phyloP scores from a whole-genome alignment of 2,888 invertebrate genomes.

The Sussaba pulchella region DNA sequence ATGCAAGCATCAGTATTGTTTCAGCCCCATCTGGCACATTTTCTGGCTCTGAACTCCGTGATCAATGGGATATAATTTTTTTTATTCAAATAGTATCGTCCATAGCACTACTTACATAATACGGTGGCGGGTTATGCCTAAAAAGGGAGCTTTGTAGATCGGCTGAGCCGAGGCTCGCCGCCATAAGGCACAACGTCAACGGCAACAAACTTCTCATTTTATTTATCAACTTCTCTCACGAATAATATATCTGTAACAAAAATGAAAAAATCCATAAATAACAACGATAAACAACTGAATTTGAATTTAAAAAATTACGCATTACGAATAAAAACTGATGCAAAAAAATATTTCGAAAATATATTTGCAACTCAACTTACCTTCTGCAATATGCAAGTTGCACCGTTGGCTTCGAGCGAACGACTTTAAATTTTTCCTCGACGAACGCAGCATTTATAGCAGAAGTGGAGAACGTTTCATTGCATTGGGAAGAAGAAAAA shows the following conservation, averaged over 20 bases:
- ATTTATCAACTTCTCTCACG: neutral
- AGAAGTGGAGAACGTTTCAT: too few relatives aligned
- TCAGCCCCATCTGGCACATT: too few relatives aligned
- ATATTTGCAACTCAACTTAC: conserved; percentile 3
- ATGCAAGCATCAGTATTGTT: too few relatives aligned
- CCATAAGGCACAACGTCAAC: conserved; percentile 6
- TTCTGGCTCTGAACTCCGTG: too few relatives aligned
- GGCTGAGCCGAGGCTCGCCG: neutral
- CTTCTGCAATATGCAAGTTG: neutral
- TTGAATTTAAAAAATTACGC: neutral
- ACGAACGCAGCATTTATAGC: neutral
- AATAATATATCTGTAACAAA: neutral
- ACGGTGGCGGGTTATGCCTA: neutral
- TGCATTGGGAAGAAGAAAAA: neutral
- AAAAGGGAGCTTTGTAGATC: neutral
- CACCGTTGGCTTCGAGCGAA: neutral
- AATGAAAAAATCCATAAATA: neutral
- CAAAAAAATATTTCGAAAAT: neutral
- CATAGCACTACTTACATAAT: neutral
- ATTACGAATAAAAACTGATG: neutral
- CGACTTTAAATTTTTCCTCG: neutral
- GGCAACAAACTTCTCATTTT: conserved; percentile 2
- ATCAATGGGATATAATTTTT: neutral
- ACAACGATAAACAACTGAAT: neutral
- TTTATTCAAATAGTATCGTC: neutral